Evolutionary conservation across 2,888 invertebrate species (phyloP).

Genomic region (Orthosia gothica): DNA sequence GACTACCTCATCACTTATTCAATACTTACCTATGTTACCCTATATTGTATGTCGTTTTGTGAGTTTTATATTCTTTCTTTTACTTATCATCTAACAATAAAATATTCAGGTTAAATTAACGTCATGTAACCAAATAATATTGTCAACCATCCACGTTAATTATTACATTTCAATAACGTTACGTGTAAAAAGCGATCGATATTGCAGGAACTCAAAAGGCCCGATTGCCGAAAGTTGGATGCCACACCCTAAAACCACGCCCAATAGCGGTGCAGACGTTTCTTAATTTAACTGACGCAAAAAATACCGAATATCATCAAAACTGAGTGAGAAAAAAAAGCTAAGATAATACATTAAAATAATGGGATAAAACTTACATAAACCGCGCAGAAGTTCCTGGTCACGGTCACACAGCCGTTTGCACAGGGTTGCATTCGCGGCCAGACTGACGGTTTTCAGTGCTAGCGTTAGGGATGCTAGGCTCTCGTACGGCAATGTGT

Average conservation of each 20-base stretch:
- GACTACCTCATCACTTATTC: no score
- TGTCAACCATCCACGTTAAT: no score
- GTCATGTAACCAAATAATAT: no score
- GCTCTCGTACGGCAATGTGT: background rate
- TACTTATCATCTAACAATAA: no score
- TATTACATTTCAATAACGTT: no score
- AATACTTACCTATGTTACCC: no score
- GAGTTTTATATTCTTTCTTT: no score
- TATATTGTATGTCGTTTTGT: no score
- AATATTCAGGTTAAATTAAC: no score
- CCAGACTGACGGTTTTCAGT: background rate
- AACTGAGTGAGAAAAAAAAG: background rate
- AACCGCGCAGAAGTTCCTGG: background rate
- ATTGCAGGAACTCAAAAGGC: no score
- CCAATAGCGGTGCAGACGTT: background rate
- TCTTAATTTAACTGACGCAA: background rate
- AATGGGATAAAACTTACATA: background rate
- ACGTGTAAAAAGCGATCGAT: no score
- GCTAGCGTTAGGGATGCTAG: background rate
- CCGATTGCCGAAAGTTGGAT: no score
- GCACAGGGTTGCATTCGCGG: background rate
- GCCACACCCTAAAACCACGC: background rate
- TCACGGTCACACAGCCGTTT: background rate
- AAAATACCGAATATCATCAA: background rate
- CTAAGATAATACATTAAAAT: background rate